A percentile compares a stretch with the other conserved stretches of the same genome.
Conservation (phyloP, 2,888 invertebrate genomes). For the Dioctria rufipes region DNA sequence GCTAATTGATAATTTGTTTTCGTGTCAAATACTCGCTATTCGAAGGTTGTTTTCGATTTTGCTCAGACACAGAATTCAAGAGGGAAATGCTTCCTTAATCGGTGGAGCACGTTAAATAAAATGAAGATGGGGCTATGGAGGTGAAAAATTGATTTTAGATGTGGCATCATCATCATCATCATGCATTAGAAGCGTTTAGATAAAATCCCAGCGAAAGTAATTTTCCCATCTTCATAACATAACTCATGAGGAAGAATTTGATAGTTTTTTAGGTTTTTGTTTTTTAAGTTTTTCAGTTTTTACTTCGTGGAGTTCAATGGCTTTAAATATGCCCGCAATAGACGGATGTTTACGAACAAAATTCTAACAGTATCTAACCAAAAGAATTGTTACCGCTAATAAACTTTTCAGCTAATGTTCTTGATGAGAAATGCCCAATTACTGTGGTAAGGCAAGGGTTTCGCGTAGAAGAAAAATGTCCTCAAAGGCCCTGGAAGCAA, state of each 20-base stretch:
- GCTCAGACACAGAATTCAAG: neutral
- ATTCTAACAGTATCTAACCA: neutral
- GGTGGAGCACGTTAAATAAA: neutral
- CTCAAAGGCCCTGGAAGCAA: conserved; percentile 27
- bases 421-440: conserved; percentile 39
- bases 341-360: too few relatives aligned
- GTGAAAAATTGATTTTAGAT: neutral
- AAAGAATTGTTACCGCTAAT: conserved; percentile 10
- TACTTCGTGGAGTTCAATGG: too few relatives aligned
- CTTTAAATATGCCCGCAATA: too few relatives aligned
- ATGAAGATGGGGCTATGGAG: neutral
- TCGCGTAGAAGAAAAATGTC: conserved; percentile 16
- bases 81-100: conserved; percentile 11
- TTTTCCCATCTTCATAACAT: too few relatives aligned
- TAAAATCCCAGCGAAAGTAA: too few relatives aligned
- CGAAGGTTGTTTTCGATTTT: conserved; percentile 13
- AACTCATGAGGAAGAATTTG: too few relatives aligned
- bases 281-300: too few relatives aligned
- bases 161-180: neutral
- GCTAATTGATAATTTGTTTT: conserved; percentile 53
- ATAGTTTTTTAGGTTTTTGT: too few relatives aligned
- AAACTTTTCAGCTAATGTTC: neutral
- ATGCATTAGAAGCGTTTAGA: neutral
- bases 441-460: neutral
- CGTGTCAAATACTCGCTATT: conserved; percentile 17